Evolutionary conservation across 1,140 invertebrate species (phyloP).

Genomic region (Pinna nobilis): DNA sequence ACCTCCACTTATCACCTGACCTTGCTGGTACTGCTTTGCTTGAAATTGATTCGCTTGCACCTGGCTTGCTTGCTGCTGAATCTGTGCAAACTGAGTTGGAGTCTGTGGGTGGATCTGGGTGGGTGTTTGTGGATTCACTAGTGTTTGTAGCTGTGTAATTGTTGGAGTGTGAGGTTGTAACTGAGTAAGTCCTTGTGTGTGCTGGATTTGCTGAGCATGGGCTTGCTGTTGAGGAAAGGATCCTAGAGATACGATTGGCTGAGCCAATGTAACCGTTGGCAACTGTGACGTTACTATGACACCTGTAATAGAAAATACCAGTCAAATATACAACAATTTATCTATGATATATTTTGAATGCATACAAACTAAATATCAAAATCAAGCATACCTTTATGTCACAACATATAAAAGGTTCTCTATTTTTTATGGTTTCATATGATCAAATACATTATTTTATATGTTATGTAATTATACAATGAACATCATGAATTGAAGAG

Average conservation of each 20-base stretch:
- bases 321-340: not conserved
- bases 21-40: slow-evolving; percentile 3
- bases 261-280: slow-evolving; percentile 26
- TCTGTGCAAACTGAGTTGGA: slow-evolving; percentile 24
- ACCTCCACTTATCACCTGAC: slow-evolving; percentile 9
- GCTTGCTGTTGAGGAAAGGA: slow-evolving; percentile 24
- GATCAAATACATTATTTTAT: too few species aligned
- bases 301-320: not conserved
- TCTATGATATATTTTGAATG: too few species aligned
- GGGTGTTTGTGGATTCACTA: slow-evolving; percentile 26
- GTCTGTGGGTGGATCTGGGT: slow-evolving; percentile 29
- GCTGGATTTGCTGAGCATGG: not conserved
- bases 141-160: slow-evolving; percentile 37
- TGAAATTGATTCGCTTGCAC: slow-evolving; percentile 3
- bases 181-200: too few species aligned
- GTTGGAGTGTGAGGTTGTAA: not conserved
- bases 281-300: slow-evolving; percentile 19
- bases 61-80: slow-evolving; percentile 23
- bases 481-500: too few species aligned
- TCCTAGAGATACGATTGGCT: slow-evolving; percentile 34
- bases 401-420: too few species aligned
- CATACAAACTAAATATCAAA: too few species aligned
- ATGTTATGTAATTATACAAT: too few species aligned
- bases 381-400: too few species aligned
- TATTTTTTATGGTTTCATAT: too few species aligned